A percentile compares a stretch with the other conserved stretches of the same genome.
These are phyloP conservation scores for Physeter macrocephalus DNA, from an alignment of 2,113 vertebrate genomes.

Conservation along the genomic window DNA sequence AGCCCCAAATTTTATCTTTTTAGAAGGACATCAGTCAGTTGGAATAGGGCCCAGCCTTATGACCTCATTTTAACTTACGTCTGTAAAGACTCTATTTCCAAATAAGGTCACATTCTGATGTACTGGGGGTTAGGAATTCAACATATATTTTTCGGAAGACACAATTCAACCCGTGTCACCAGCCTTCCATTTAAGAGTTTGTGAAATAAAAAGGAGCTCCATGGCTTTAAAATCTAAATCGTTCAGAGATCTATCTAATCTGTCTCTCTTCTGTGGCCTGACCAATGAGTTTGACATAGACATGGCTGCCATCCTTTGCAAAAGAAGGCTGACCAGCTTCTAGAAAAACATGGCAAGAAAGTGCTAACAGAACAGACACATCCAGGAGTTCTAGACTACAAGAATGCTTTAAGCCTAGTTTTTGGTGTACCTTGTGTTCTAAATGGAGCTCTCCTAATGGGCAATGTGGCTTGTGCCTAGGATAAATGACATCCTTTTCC, in stretches of 20 bases:
- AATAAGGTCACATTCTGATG: not conserved
- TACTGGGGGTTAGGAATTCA: not conserved
- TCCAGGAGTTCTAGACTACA: not conserved
- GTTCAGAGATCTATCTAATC: not conserved
- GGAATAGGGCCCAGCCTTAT: not conserved
- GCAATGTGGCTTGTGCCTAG: not conserved
- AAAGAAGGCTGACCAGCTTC: not conserved
- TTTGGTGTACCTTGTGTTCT: not conserved
- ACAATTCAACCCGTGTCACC: not conserved
- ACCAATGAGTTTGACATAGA: not conserved
- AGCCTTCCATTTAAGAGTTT: not conserved
- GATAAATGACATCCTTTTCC: not conserved
- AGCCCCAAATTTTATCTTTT: too few relatives aligned
- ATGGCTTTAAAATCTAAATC: not conserved
- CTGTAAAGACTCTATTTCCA: not conserved
- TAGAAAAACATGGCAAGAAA: not conserved
- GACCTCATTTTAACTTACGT: not conserved
- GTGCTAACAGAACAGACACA: not conserved
- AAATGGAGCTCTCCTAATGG: not conserved
- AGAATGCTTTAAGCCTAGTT: not conserved
- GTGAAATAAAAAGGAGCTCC: not conserved
- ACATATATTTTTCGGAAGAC: not conserved
- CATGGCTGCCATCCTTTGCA: not conserved
- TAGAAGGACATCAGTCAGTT: not conserved
- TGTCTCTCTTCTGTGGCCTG: not conserved